phyloP scores from a whole-genome alignment of 2,113 vertebrate species.

The Neodontobutis hainanensis region DNA sequence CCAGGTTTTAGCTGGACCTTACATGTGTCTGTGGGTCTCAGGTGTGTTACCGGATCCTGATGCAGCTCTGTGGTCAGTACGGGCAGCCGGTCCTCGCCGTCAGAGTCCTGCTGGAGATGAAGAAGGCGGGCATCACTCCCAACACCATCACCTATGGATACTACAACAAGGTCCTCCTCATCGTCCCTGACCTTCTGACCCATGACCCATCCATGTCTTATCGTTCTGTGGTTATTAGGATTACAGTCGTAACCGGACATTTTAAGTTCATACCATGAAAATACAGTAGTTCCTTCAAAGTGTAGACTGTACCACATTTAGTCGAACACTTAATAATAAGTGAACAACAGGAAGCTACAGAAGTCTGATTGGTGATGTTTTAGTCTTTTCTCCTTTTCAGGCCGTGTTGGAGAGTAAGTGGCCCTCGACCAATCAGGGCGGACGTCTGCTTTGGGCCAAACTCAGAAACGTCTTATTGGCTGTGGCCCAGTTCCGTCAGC shows the following conservation, averaged over 20 bases:
- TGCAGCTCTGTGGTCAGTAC: conserved; percentile 96
- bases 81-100: conserved; percentile 93
- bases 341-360: too few species aligned
- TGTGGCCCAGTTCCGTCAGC: conserved; percentile 90
- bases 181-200: not conserved
- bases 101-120: conserved; percentile 94
- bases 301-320: too few species aligned
- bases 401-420: conserved; percentile 95
- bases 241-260: too few species aligned
- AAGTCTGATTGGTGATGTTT: not conserved
- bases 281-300: too few species aligned
- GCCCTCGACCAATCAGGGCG: conserved; percentile 89
- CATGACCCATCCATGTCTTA: too few species aligned
- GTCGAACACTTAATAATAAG: too few species aligned
- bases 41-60: conserved; percentile 95
- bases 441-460: conserved; percentile 92
- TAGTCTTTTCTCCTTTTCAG: conserved; percentile 61
- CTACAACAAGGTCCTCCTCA: conserved; percentile 89
- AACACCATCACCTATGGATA: conserved; percentile 92
- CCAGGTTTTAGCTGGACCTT: not conserved
- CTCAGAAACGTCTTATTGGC: conserved; percentile 92
- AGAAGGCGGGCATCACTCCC: conserved; percentile 90
- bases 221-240: not conserved
- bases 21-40: conserved; percentile 47
- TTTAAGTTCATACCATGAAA: too few species aligned